phyloP scores from a whole-genome alignment of 2,888 invertebrate genomes.

The Willowsia nigromaculata region DNA sequence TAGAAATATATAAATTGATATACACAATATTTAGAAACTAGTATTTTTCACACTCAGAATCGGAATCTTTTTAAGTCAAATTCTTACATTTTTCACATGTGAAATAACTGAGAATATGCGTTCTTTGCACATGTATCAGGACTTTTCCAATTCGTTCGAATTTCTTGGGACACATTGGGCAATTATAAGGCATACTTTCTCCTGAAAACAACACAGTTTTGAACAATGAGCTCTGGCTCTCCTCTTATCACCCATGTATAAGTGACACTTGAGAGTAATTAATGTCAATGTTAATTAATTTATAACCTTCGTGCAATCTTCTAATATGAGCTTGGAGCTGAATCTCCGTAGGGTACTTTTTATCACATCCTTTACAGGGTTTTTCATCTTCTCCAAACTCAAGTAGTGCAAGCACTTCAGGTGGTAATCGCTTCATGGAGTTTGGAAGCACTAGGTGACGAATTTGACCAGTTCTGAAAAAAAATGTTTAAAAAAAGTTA shows the following conservation, averaged over 20 bases:
- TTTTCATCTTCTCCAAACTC: not conserved
- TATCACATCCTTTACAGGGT: not conserved
- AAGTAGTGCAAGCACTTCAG: not conserved
- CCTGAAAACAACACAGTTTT: too few species aligned
- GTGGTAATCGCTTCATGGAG: not conserved
- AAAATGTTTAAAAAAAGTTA: too few species aligned
- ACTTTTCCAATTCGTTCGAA: slow-evolving; percentile 40
- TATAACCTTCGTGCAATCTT: slow-evolving; percentile 39
- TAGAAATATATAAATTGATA: not conserved
- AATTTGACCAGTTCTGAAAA: slow-evolving; percentile 19
- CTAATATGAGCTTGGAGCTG: slow-evolving; percentile 22
- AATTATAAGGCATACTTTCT: not conserved
- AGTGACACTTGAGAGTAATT: too few species aligned
- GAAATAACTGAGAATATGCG: not conserved
- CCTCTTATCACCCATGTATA: too few species aligned
- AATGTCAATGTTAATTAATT: too few species aligned
- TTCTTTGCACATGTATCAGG: slow-evolving; percentile 6
- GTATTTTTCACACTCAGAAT: too few species aligned
- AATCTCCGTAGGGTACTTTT: slow-evolving; percentile 2
- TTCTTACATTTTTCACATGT: slow-evolving; percentile 35
- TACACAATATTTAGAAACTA: not conserved
- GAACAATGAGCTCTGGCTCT: not conserved
- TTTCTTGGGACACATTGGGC: slow-evolving; percentile 50
- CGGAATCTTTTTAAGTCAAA: too few species aligned
- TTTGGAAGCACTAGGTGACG: slow-evolving; percentile 26